Conservation (phyloP, 1,140 invertebrate genomes). For the Limonius californicus region DNA sequence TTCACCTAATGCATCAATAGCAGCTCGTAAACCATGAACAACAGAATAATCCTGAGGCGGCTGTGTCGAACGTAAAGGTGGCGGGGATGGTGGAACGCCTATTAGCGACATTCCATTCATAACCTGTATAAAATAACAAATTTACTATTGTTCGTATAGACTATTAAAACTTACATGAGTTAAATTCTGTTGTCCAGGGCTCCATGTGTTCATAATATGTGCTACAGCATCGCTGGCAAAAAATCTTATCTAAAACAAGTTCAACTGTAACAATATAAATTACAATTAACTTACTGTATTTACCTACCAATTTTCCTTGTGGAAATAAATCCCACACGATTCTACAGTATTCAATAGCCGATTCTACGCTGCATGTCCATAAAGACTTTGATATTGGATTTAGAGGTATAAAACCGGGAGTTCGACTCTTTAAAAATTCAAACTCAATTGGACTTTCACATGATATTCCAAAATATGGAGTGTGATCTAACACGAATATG, state of each 20-base stretch:
- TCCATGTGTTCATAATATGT: constrained; percentile 80
- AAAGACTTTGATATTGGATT: constrained; percentile 82
- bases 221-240: constrained; percentile 77
- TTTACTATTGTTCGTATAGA: too few relatives aligned
- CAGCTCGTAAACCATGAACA: constrained; percentile 80
- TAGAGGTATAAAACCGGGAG: constrained; percentile 65
- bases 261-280: constrained; percentile 19
- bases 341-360: constrained; percentile 89
- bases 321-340: constrained; percentile 97
- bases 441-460: constrained; percentile 85
- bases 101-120: constrained; percentile 69
- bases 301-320: constrained; percentile 75
- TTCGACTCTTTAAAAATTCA: constrained; percentile 74
- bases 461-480: constrained; percentile 81
- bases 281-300: too few relatives aligned
- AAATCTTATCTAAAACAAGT: constrained; percentile 67
- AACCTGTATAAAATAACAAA: too few relatives aligned
- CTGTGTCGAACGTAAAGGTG: constrained; percentile 46
- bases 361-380: constrained; percentile 94
- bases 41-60: constrained; percentile 64
- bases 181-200: constrained; percentile 73
- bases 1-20: constrained; percentile 80
- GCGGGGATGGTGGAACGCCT: constrained; percentile 59
- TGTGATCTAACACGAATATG: constrained; percentile 90
- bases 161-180: constrained; percentile 63